Evolutionary conservation across 2,797 vertebrate genomes (phyloP).

Genomic region (Gorsachius magnificus): DNA sequence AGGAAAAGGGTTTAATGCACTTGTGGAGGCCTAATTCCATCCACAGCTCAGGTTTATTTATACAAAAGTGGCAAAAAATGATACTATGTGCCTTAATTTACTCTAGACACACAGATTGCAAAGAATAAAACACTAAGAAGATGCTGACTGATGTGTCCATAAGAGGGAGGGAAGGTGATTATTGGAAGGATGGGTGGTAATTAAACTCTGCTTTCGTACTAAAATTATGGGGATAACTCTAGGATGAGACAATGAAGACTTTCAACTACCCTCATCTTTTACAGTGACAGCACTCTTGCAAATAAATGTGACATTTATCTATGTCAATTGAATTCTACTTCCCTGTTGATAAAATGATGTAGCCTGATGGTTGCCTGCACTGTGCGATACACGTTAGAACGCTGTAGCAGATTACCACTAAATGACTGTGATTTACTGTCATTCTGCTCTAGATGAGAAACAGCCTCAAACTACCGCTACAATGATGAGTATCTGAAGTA

Average conservation of each 20-base stretch:
- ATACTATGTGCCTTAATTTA: background rate
- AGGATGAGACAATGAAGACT: background rate
- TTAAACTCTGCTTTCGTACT: background rate
- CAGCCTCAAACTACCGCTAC: background rate
- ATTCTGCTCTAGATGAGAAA: conserved; percentile 14
- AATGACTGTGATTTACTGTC: conserved; percentile 22
- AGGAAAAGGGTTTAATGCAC: background rate
- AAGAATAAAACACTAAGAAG: background rate
- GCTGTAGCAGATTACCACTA: background rate
- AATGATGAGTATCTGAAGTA: background rate
- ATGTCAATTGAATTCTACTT: background rate
- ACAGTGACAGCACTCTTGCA: background rate
- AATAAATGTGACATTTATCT: background rate
- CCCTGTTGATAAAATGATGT: background rate
- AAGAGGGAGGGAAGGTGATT: background rate
- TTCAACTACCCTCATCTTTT: background rate
- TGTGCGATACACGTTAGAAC: accelerated
- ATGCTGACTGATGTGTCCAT: background rate
- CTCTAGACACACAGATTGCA: background rate
- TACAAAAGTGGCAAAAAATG: background rate
- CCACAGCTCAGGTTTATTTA: background rate
- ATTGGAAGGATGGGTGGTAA: background rate
- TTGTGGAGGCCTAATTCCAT: background rate
- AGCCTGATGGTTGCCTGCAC: background rate
- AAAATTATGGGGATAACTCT: background rate